These are phyloP conservation scores for Notodonta dromedarius DNA, from an alignment of 2,888 invertebrate species.

Conservation along the genomic window DNA sequence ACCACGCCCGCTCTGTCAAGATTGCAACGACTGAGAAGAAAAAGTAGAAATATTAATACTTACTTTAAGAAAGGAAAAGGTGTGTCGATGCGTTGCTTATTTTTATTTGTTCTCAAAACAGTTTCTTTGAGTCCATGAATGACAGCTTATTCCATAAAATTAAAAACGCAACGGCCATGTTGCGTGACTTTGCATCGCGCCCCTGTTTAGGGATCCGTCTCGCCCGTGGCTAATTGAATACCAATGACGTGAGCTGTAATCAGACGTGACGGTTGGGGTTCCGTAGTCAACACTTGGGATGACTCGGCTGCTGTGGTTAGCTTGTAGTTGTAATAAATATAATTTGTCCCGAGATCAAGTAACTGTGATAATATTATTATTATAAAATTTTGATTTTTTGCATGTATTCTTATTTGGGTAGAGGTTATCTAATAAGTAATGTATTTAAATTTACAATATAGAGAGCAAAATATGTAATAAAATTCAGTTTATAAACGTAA, in stretches of 20 bases:
- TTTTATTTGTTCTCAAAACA: not conserved
- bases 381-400: too few species aligned
- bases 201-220: constrained; percentile 22
- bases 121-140: not conserved
- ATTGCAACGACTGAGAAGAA: too few species aligned
- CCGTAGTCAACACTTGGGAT: constrained; percentile 10
- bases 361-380: too few species aligned
- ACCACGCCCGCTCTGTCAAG: too few species aligned
- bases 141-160: constrained; percentile 7
- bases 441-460: too few species aligned
- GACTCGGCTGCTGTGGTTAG: not conserved
- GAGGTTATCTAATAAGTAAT: too few species aligned
- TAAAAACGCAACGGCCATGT: constrained; percentile 19
- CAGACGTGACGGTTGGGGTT: constrained; percentile 34
- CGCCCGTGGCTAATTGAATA: constrained; percentile 43
- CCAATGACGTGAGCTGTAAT: constrained; percentile 39
- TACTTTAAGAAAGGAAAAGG: too few species aligned
- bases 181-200: constrained; percentile 23
- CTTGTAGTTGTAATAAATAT: not conserved
- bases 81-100: too few species aligned
- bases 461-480: not conserved
- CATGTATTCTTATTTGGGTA: too few species aligned
- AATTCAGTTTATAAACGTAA: not conserved
- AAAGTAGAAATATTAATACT: too few species aligned
- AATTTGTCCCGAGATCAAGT: too few species aligned